Conservation (phyloP, 2,113 vertebrate species). For the Cyanoliseus patagonus region DNA sequence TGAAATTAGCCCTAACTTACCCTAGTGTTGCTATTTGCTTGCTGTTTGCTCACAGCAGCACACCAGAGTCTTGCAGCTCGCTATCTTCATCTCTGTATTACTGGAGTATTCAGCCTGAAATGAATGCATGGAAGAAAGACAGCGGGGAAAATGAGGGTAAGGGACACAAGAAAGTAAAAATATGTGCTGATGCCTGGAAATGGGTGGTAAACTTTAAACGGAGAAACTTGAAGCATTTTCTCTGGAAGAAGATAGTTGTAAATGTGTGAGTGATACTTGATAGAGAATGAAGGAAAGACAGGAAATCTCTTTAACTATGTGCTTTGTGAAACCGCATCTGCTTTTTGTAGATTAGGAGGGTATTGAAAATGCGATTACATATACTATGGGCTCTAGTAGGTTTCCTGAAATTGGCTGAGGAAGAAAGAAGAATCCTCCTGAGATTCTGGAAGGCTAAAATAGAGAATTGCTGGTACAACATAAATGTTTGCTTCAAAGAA, state of each 20-base stretch:
- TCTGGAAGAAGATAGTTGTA: neutral
- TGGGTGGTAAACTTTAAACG: neutral
- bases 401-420: neutral
- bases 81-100: rapidly evolving
- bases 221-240: neutral
- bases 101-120: neutral
- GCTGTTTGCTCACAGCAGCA: neutral
- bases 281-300: neutral
- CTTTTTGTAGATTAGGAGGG: conserved; percentile 10
- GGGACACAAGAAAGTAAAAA: neutral
- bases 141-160: neutral
- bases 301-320: neutral
- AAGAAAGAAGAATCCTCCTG: conserved; percentile 11
- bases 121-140: neutral
- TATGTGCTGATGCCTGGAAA: neutral
- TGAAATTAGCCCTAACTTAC: neutral
- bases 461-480: neutral
- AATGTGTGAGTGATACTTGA: neutral
- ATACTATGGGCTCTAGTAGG: neutral
- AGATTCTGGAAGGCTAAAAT: neutral
- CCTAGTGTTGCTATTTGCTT: neutral
- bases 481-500: neutral
- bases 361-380: neutral
- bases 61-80: rapidly evolving
- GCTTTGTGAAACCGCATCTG: neutral